These are phyloP conservation scores for Microtus pennsylvanicus DNA, from an alignment of 2,113 vertebrate species.

Conservation along the genomic window DNA sequence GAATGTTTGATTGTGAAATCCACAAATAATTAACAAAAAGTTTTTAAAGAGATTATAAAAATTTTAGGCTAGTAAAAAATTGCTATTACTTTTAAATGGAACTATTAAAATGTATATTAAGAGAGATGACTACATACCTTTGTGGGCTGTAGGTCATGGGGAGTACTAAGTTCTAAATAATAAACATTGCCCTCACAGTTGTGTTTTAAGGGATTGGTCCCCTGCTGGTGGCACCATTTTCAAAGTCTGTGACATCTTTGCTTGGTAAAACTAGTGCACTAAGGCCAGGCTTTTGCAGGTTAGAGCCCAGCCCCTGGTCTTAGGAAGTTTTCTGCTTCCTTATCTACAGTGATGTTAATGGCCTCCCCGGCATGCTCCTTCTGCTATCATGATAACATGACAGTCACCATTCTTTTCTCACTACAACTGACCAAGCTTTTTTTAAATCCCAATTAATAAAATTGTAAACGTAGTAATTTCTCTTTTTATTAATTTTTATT, in stretches of 20 bases:
- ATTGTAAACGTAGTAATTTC: no score
- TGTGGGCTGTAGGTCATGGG: neutral
- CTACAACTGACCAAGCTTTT: rapidly evolving
- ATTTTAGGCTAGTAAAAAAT: neutral
- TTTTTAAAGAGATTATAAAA: neutral
- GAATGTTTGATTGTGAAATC: neutral
- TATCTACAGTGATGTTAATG: neutral
- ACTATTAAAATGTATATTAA: neutral
- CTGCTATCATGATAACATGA: neutral
- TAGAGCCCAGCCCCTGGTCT: neutral
- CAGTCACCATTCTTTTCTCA: neutral
- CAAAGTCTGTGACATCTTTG: neutral
- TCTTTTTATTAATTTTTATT: no score
- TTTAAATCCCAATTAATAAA: no score
- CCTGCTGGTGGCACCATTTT: neutral
- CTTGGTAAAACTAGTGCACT: neutral
- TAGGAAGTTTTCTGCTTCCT: neutral
- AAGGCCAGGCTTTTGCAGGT: neutral
- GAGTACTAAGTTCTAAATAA: neutral
- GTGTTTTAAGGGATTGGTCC: neutral
- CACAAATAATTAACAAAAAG: neutral
- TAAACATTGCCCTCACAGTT: neutral
- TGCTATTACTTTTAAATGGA: neutral
- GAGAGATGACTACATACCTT: neutral
- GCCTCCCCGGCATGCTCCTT: neutral